Evolutionary conservation across 2,888 invertebrate species (phyloP), one percentile per base, ranked within the genome.

Genomic region (Drosophila mettleri): DNA sequence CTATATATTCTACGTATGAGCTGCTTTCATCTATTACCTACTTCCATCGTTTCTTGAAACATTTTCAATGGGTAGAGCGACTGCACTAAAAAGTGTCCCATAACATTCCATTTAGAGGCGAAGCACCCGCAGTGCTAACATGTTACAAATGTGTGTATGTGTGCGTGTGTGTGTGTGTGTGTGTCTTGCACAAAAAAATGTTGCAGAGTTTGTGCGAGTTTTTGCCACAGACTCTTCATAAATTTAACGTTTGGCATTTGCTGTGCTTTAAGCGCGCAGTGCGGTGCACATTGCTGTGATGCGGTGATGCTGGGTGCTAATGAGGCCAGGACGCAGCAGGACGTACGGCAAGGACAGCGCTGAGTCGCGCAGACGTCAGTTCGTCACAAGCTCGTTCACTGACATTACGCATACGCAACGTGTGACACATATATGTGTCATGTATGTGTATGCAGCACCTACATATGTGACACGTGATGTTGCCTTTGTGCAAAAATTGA

Each of bases 401-500:
- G 48, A 0, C 59, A 52, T 59, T 73, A 75, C 76, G 41, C 78
- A 84, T 82, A 84, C 84, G 81, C 58, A 71, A 61, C 65, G 84
- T 74, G 69, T 53, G 49, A n/a, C 58, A 52, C 4, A 63, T 57
- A 31, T 38, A 38, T 43, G 1, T 5, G n/a, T n/a, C n/a, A 1
- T 9, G 7, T 12, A 27, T 16, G 6, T 27, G 3, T 27, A 16
- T 20, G 31, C 29, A 10, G 48, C 5, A 62, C 53, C 24, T 51
- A 51, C 43, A 33, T 6, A 49, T 22, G 12, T 46, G 38, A 73
- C 51, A 62, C 55, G 45, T 63, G 71, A 53, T 39, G 53, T 53
- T 60, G 49, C 41, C 66, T 71, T 68, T 67, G 61, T 58, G 48
- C 53, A 69, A 70, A 84, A 88, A 87, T 89, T 87, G 76, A 89